Conservation (phyloP, 2,113 vertebrate genomes). For the Muntiacus reevesi region DNA sequence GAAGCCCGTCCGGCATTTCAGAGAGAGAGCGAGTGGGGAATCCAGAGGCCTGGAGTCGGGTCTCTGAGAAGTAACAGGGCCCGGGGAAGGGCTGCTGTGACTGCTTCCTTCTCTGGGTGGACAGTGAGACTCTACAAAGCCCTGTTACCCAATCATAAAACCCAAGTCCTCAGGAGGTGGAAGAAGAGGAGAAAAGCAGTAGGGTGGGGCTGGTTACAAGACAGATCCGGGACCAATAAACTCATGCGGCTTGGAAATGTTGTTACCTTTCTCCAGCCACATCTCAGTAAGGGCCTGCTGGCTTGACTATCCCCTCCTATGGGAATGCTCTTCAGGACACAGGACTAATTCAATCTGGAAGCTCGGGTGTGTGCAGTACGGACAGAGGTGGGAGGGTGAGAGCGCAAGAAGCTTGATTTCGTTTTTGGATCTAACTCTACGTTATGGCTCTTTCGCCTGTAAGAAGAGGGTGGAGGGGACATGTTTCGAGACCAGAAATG, state of each 20-base stretch:
- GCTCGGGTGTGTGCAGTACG: background rate
- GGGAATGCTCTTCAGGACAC: background rate
- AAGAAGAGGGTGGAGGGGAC: background rate
- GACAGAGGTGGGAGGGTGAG: background rate
- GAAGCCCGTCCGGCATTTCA: background rate
- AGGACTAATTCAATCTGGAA: background rate
- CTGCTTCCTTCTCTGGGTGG: background rate
- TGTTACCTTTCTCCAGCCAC: background rate
- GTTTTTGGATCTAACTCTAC: background rate
- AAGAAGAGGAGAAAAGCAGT: background rate
- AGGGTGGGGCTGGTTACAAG: background rate
- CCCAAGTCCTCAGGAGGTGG: background rate
- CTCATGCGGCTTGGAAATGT: background rate
- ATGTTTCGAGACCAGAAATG: background rate
- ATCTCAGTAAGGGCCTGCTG: background rate
- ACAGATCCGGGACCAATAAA: background rate
- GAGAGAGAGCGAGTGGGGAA: background rate
- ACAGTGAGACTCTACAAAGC: background rate
- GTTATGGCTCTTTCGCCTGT: background rate
- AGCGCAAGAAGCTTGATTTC: background rate
- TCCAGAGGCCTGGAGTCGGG: background rate
- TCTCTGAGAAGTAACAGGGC: background rate
- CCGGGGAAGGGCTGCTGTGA: background rate
- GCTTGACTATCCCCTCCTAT: background rate
- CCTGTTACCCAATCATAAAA: background rate